phyloP scores from a whole-genome alignment of 2,113 vertebrate species.

The Cavia porcellus region DNA sequence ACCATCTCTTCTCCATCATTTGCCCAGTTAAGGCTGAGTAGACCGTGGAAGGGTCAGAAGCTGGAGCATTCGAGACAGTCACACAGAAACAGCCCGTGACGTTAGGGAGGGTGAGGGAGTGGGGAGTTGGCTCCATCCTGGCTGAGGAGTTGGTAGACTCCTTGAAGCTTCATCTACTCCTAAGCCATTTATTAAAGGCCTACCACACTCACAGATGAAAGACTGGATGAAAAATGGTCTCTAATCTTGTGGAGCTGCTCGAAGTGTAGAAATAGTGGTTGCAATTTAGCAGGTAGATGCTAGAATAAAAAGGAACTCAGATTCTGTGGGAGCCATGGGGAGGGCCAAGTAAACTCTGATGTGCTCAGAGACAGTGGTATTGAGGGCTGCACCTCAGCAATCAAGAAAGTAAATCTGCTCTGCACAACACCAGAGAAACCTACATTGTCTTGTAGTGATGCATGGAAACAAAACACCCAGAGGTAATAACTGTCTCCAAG shows the following conservation, averaged over 20 bases:
- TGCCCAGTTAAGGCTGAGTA: neutral
- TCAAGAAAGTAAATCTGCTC: accelerated
- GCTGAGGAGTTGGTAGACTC: neutral
- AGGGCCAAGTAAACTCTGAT: neutral
- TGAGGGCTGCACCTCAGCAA: neutral
- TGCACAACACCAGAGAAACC: neutral
- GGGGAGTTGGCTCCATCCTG: neutral
- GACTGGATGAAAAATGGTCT: neutral
- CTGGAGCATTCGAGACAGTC: neutral
- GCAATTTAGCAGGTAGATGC: neutral
- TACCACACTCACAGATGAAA: neutral
- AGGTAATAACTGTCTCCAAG: neutral
- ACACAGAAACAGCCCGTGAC: neutral
- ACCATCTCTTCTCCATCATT: neutral
- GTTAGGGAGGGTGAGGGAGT: neutral
- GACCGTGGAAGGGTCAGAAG: neutral
- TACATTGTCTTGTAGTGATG: neutral
- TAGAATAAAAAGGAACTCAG: neutral
- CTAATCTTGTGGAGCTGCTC: neutral
- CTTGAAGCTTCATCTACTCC: neutral
- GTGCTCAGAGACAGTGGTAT: neutral
- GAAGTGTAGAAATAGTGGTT: neutral
- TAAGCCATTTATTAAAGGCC: neutral
- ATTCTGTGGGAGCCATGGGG: neutral
- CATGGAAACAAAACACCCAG: neutral